Evolutionary conservation across 2,888 invertebrate genomes (phyloP), one percentile per base, ranked within the genome.

Genomic region (Neoaliturus tenellus): DNA sequence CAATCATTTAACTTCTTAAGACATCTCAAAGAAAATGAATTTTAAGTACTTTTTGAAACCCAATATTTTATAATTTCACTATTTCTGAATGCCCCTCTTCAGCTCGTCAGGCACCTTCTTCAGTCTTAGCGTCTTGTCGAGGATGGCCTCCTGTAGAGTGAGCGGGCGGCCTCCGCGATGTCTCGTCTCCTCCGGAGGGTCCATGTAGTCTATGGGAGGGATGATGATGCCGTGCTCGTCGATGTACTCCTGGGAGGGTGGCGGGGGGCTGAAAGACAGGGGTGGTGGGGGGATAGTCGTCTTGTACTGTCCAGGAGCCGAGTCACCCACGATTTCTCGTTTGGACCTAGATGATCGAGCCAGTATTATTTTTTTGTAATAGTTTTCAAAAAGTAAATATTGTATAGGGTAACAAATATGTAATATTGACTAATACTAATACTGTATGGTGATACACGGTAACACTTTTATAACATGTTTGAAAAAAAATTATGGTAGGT

Each of bases 31-130:
- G n/a, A n/a, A n/a, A n/a, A n/a, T n/a, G n/a, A n/a, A n/a, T n/a
- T n/a, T n/a, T n/a, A n/a, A n/a, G n/a, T n/a, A n/a, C n/a, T n/a
- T n/a, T n/a, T n/a, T 14, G 8, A 44, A 14, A 3, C 6, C 17
- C 14, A 44, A 44, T 44, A 25, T 23, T 5, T 55, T 67, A 67
- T 33, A 28, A 35, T n/a, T n/a, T n/a, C n/a, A n/a, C 35, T 35
- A 35, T 35, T 44, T 67, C n/a, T 71, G 39, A 28, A 75, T 75
- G 0, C 75, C 75, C 35, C 44, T 75, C 44, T 75, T 75, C 8
- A 75, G 17, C 75, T 41, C 75, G 2, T 75, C 75, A 25, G 75
- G 75, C 1, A 75, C 75, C 28, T 75, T 75, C 48, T 75, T 75
- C 28, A 75, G 75, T 25, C 75, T 41, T 4, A 75, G 75, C n/a